Conservation (phyloP, 1,140 invertebrate genomes). For the Drosophila baimaii region DNA sequence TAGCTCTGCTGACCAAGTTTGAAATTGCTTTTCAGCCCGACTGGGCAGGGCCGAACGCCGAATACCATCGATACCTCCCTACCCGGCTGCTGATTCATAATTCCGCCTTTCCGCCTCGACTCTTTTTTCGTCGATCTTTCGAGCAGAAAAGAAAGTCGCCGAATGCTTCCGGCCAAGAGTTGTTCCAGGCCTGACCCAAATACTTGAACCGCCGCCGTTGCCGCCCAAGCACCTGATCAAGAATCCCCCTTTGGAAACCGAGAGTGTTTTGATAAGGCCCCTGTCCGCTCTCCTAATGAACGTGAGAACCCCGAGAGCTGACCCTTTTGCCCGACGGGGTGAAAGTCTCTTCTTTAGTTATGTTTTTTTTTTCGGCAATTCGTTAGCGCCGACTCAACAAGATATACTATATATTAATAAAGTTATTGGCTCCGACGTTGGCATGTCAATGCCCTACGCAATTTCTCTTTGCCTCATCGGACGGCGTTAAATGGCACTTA, state of each 20-base stretch:
- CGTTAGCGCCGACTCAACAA: conserved; percentile 17
- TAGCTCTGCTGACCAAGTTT: conserved; percentile 61
- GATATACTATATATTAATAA: conserved; percentile 65
- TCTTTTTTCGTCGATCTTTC: conserved; percentile 29
- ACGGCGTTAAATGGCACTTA: conserved; percentile 71
- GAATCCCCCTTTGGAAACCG: conserved; percentile 58
- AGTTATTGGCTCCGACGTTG: conserved; percentile 42
- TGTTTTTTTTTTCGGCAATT: conserved; percentile 1
- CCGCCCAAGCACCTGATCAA: conserved; percentile 48
- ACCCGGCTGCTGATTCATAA: conserved; percentile 66
- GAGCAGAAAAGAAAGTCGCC: conserved; percentile 74
- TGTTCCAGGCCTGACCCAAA: conserved; percentile 52
- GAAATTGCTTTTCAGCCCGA: conserved; percentile 66
- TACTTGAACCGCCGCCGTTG: conserved; percentile 34
- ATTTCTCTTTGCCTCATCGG: conserved; percentile 69
- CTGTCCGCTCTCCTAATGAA: conserved; percentile 59
- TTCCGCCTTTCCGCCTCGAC: conserved; percentile 30
- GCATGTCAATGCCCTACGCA: conserved; percentile 76
- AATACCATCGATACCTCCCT: conserved; percentile 39
- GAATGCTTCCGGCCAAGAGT: conserved; percentile 67
- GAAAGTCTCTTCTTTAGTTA: conserved; percentile 56
- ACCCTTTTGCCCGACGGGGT: conserved; percentile 51
- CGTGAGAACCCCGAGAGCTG: conserved; percentile 65
- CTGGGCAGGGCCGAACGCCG: conserved; percentile 52
- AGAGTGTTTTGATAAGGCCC: conserved; percentile 73